Base-by-base conservation (phyloP, 2,888 invertebrate species). In the Acleris laterana region DNA sequence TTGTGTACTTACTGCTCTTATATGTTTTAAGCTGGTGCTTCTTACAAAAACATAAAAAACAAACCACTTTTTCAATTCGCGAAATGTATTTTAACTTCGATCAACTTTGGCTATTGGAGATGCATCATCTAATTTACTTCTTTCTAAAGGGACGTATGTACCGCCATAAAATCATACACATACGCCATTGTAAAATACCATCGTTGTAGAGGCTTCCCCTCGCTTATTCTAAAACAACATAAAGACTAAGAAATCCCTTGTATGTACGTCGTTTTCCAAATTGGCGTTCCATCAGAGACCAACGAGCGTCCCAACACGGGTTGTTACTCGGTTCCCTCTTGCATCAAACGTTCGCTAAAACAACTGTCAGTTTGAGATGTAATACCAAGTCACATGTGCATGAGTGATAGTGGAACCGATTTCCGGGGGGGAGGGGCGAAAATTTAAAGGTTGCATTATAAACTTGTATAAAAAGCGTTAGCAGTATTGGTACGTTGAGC, bases 361-460 rank as follows among this genome's bases (percentile, higher is more conserved):
- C 49, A 60, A 60, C 60, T 65, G 60, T 56, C 60, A 65, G 17
- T 50, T 44, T 56, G 53, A 53, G 19, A 42, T 22, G 55, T n/a
- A 50, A 9, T 32, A 56, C 55, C 50, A 19, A 55, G 48, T 50
- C 28, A 28, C 16, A 20, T 50, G 11, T 3, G 38, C 38, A 13
- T 38, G 38, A 38, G 28, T 44, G 42, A 55, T 55, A 46, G 51
- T 46, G 42, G 16, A 16, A 9, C 13, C 7, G 19, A 42, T 20
- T 22, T 55, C 2, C 2, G 53, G 17, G 55, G 55, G 32, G 38
- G 55, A 42, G 32, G 38, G 13, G n/a, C n/a, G 46, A 46, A 46
- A n/a, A 46, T 46, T 46, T 3, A 38, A 46, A 17, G 6, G 46
- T 6, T 44, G n/a, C 44, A n/a, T 42, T n/a, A n/a, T n/a, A n/a